Base-by-base conservation (phyloP, 2,888 invertebrate species). In the Cybosia mesomella region DNA sequence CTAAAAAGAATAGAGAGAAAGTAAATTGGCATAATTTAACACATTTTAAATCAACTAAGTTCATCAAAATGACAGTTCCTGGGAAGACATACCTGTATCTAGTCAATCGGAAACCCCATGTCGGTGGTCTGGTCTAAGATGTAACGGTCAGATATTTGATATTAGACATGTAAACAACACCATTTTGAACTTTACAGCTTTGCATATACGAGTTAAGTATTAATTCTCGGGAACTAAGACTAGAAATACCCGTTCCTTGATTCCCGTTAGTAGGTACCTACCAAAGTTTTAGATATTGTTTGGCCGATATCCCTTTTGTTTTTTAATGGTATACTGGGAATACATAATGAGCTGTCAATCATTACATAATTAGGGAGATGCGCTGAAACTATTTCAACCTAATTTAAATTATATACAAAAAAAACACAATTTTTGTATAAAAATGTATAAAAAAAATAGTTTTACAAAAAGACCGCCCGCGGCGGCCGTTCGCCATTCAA, bases 81-180 rank as follows among this genome's bases (percentile, higher is more conserved):
- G 73, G 74, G 74, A 73, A 77, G 75, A 53, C 74, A 77, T 80
- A 79, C 72, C 74, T 68, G 71, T 34, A 68, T 71, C 68, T 73
- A 81, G 72, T 75, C 80, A 75, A 58, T 70, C 75, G 85, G 83
- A 86, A 88, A 83, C 67, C 74, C 76, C 72, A 71, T 73, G 79
- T 69, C 78, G 80, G 84, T 82, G 83, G 85, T 82, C 82, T 78
- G 77, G 77, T 73, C 78, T 73, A 76, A 76, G 73, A 74, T 80
- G 75, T 86, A 87, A 87, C 88, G 87, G 88, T 84, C 76, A 69
- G 88, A 77, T 84, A 89, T 77, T 72, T 70, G 87, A 89, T 83
- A 85, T 80, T 67, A 32, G 34, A 73, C 58, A 64, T 61, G 36
- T 55, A 54, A 70, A 69, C 62, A 59, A 66, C 34, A 65, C 70